Conservation (phyloP, 2,888 invertebrate species). For the Hoplodrina blanda region DNA sequence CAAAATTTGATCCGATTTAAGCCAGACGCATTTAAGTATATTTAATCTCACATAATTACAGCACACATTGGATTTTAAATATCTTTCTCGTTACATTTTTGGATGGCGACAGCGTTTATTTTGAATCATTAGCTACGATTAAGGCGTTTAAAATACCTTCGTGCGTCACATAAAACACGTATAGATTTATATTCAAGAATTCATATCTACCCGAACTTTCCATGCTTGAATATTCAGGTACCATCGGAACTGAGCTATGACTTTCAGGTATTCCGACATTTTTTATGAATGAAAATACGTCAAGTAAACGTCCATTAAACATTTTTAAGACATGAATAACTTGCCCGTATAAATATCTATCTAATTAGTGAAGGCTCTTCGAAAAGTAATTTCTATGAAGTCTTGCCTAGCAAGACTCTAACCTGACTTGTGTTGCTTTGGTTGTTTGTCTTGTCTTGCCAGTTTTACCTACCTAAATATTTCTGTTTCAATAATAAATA, state of each 20-base stretch:
- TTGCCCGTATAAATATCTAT: no score
- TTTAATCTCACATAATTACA: slow-evolving; percentile 15
- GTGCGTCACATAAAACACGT: slow-evolving; percentile 10
- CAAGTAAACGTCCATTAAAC: slow-evolving; percentile 10
- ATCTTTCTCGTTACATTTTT: background rate
- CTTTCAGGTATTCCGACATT: background rate
- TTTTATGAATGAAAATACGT: slow-evolving; percentile 4
- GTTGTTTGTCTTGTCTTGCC: no score
- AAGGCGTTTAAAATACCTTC: background rate
- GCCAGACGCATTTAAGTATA: slow-evolving; percentile 6
- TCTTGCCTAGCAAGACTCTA: no score
- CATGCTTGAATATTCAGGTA: background rate
- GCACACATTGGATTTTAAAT: slow-evolving; percentile 18
- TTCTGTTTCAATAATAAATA: no score
- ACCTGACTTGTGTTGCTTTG: no score
- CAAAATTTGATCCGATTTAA: slow-evolving; percentile 23
- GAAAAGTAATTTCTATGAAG: no score
- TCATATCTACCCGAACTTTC: background rate
- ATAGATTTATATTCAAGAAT: background rate
- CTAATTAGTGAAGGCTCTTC: no score
- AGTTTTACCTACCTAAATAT: no score
- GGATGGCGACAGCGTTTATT: slow-evolving; percentile 3
- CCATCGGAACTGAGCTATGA: background rate
- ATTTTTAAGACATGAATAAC: background rate
- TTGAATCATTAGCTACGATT: slow-evolving; percentile 1